phyloP scores from a whole-genome alignment of 2,888 invertebrate genomes.

The Arctia plantaginis region DNA sequence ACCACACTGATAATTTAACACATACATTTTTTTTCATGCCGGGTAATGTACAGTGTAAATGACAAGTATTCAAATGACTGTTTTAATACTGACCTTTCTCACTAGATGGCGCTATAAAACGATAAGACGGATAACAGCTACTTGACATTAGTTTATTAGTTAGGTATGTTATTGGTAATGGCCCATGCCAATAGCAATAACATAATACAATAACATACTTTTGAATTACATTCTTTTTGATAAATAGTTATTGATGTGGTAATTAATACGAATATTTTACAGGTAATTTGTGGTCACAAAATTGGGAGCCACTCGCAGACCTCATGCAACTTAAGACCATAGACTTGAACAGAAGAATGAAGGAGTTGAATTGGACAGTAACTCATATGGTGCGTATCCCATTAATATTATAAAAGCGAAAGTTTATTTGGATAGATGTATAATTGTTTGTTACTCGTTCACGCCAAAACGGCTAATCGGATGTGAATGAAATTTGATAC shows the following conservation, averaged over 20 bases:
- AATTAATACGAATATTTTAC: conserved; percentile 22
- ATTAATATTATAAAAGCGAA: neutral
- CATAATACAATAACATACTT: no score
- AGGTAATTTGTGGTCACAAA: conserved; percentile 89
- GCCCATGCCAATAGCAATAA: no score
- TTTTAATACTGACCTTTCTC: neutral
- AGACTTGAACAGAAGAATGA: conserved; percentile 83
- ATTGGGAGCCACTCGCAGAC: conserved; percentile 88
- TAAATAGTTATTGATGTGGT: no score
- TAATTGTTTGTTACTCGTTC: neutral
- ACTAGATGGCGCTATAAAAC: neutral
- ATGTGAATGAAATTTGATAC: neutral
- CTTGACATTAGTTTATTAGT: no score
- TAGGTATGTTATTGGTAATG: no score
- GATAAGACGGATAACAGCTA: neutral
- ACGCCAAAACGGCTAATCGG: neutral
- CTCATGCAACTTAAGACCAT: conserved; percentile 84
- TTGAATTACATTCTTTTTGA: no score
- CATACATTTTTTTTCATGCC: no score
- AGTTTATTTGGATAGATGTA: neutral
- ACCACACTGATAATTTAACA: no score
- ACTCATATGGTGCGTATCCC: conserved; percentile 84
- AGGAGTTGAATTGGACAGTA: conserved; percentile 84
- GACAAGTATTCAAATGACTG: no score
- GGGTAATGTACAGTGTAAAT: no score